Evolutionary conservation across 2,113 vertebrate species (phyloP).

Genomic region (Varanus komodoensis): DNA sequence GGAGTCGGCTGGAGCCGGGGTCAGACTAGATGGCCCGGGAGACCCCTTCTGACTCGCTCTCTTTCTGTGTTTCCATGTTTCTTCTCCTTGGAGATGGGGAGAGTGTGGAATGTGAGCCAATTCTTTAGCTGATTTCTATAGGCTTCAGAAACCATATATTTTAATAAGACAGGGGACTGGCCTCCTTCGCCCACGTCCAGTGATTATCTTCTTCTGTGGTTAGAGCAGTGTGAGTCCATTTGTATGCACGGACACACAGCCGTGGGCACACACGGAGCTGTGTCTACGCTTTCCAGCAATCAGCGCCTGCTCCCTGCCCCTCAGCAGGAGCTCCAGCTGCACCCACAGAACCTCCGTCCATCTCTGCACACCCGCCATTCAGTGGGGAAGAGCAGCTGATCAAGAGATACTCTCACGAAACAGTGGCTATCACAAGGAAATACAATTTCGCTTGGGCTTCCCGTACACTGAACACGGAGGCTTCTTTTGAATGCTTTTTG

Average conservation of each 20-base stretch:
- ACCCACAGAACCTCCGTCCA: background rate
- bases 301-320: no score
- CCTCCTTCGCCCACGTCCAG: background rate
- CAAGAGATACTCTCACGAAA: background rate
- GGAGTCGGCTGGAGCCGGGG: no score
- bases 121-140: background rate
- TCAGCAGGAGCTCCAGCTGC: no score
- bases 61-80: no score
- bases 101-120: background rate
- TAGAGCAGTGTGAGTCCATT: no score
- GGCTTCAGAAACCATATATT: background rate
- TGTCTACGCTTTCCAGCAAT: background rate
- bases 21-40: no score
- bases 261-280: no score
- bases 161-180: background rate
- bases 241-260: no score
- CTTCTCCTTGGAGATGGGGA: background rate
- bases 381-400: background rate
- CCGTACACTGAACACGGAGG: constrained; percentile 64
- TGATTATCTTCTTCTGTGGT: background rate
- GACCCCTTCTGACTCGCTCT: no score
- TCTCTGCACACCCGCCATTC: background rate
- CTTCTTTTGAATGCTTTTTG: constrained; percentile 67
- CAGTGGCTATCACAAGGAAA: constrained; percentile 56
- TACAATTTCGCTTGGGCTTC: constrained; percentile 66